These are phyloP conservation scores for Axinella damicornis DNA, from an alignment of 37 sponge, comb jelly and placozoan species.

Conservation along the genomic window DNA sequence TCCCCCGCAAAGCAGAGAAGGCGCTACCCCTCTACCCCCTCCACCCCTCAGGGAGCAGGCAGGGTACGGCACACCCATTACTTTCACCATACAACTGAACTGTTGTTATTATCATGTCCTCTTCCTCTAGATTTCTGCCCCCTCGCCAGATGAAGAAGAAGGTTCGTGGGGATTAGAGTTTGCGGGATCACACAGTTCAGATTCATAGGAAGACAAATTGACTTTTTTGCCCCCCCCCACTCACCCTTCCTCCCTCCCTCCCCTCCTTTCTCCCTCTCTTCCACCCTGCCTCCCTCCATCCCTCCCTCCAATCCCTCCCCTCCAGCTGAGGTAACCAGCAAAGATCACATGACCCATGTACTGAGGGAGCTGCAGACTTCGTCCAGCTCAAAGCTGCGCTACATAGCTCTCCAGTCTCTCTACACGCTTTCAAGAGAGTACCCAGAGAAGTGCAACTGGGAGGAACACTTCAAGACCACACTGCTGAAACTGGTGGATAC, in stretches of 20 bases:
- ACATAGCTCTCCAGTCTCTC: slow-evolving; percentile 54
- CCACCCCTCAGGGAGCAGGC: too few relatives aligned
- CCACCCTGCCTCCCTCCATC: not conserved
- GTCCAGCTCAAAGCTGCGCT: slow-evolving; percentile 38
- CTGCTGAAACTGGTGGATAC: slow-evolving; percentile 21
- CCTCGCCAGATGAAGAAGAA: slow-evolving; percentile 29
- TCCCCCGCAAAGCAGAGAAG: not conserved
- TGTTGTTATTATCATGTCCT: too few relatives aligned
- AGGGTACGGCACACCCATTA: too few relatives aligned
- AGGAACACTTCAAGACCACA: slow-evolving; percentile 59
- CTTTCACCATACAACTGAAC: too few relatives aligned
- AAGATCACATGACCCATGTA: slow-evolving; percentile 57
- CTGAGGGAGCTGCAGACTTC: slow-evolving; percentile 38
- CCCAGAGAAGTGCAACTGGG: slow-evolving; percentile 73
- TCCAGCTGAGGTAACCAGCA: too few relatives aligned
- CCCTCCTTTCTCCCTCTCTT: not conserved
- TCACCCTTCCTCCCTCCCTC: too few relatives aligned
- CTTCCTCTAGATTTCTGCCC: not conserved
- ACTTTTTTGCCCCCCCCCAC: not conserved
- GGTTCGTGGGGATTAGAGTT: not conserved
- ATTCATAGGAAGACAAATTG: not conserved
- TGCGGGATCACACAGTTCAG: too few relatives aligned
- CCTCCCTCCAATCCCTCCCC: not conserved
- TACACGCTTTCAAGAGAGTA: slow-evolving; percentile 45
- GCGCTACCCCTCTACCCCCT: not conserved